These are phyloP conservation scores for Poecilia wingei DNA, from an alignment of 2,797 vertebrate species.

Conservation along the genomic window DNA sequence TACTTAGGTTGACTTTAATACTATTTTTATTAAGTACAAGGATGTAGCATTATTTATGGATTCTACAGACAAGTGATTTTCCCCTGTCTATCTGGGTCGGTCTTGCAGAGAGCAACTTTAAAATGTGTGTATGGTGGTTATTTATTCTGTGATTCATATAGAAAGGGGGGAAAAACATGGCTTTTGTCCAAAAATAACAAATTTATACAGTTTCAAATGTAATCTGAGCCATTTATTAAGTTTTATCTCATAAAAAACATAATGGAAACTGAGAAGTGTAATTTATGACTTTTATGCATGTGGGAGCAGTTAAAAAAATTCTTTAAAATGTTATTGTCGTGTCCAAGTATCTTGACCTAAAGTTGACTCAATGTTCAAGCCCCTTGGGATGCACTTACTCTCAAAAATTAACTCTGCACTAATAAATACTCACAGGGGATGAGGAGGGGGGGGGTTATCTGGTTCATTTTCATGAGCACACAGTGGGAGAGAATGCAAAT, in stretches of 20 bases:
- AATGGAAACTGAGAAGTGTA: background rate
- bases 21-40: slow-evolving; percentile 71
- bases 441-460: slow-evolving; percentile 17
- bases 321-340: slow-evolving; percentile 12
- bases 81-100: slow-evolving; percentile 50
- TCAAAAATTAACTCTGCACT: slow-evolving; percentile 41
- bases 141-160: background rate
- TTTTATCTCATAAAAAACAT: background rate
- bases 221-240: background rate
- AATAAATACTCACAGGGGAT: background rate
- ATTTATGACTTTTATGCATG: slow-evolving; percentile 1
- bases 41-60: slow-evolving; percentile 32
- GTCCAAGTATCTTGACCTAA: slow-evolving; percentile 28
- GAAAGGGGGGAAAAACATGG: background rate
- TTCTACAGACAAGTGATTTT: slow-evolving; percentile 44
- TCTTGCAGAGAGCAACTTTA: background rate
- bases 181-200: background rate
- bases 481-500: slow-evolving; percentile 21
- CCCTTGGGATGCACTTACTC: slow-evolving; percentile 19
- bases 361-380: slow-evolving; percentile 14
- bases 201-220: slow-evolving; percentile 5
- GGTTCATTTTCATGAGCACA: slow-evolving; percentile 22
- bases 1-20: slow-evolving; percentile 62
- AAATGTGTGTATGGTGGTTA: slow-evolving; percentile 10
- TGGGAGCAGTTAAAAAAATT: slow-evolving; percentile 31